Evolutionary conservation across 2,888 invertebrate genomes (phyloP).

Genomic region (Lysandra coridon): DNA sequence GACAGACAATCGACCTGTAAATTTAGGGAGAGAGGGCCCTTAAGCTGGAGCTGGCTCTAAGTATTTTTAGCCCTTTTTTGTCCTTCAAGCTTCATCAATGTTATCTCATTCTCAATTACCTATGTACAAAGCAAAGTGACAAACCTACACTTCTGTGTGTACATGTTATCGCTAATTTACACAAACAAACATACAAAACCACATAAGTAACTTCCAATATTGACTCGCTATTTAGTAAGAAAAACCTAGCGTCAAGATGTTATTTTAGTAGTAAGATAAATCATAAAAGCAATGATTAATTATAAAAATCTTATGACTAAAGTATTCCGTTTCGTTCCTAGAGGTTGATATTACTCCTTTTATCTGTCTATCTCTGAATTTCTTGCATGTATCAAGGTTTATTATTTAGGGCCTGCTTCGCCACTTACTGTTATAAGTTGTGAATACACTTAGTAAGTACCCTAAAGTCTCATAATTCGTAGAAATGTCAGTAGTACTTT

Average conservation of each 20-base stretch:
- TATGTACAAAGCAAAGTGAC: neutral
- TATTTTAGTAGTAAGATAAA: neutral
- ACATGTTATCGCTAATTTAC: neutral
- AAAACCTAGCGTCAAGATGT: constrained; percentile 22
- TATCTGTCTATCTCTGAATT: neutral
- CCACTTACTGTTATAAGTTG: too few species aligned
- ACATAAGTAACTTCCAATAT: neutral
- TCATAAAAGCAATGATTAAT: neutral
- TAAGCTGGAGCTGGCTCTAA: too few species aligned
- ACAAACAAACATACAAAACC: neutral
- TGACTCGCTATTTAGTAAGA: neutral
- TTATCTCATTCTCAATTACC: neutral
- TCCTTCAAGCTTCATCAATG: neutral
- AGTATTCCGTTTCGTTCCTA: neutral
- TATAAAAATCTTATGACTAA: neutral
- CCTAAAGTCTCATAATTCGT: too few species aligned
- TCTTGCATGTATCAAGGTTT: too few species aligned
- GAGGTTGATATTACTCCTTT: neutral
- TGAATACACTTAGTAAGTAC: too few species aligned
- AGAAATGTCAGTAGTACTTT: too few species aligned
- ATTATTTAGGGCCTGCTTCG: too few species aligned
- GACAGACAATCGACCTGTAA: too few species aligned
- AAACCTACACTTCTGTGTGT: neutral
- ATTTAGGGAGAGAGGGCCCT: too few species aligned
- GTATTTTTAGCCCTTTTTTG: neutral